These are phyloP conservation scores for Anoplophora glabripennis DNA, from an alignment of 1,140 invertebrate genomes.

Conservation along the genomic window DNA sequence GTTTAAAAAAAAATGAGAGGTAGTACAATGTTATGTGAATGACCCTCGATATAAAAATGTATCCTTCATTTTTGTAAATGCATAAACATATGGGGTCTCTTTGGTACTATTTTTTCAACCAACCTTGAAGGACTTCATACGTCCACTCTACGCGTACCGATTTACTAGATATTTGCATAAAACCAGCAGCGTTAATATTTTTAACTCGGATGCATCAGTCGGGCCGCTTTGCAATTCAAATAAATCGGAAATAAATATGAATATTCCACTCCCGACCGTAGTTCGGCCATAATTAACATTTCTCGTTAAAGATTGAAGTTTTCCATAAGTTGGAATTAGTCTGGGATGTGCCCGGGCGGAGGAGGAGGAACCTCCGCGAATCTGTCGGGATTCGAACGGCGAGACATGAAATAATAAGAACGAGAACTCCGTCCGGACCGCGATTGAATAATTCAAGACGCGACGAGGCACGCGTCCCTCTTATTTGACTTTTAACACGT, in stretches of 20 bases:
- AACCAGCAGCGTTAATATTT: no score
- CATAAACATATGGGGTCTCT: no score
- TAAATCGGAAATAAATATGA: constrained; percentile 26
- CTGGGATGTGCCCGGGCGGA: constrained; percentile 10
- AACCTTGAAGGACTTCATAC: no score
- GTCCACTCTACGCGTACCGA: no score
- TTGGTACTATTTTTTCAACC: no score
- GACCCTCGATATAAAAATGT: no score
- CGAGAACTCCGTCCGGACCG: constrained; percentile 24
- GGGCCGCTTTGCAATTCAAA: constrained; percentile 22
- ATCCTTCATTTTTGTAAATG: no score
- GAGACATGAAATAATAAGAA: constrained; percentile 32
- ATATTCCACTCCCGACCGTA: constrained; percentile 21
- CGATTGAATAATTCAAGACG: constrained; percentile 30
- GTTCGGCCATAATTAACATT: constrained; percentile 27
- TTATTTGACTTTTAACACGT: constrained; percentile 33
- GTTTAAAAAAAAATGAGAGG: no score
- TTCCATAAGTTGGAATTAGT: constrained; percentile 31
- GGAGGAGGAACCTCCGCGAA: constrained; percentile 22
- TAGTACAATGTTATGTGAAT: no score
- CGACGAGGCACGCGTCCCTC: constrained; percentile 27
- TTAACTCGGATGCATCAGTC: no score
- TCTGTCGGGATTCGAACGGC: constrained; percentile 31
- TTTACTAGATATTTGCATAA: no score
- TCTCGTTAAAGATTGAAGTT: constrained; percentile 31